Base-by-base conservation (phyloP, 23 tunicate species). In the Halocynthia aurantium region DNA sequence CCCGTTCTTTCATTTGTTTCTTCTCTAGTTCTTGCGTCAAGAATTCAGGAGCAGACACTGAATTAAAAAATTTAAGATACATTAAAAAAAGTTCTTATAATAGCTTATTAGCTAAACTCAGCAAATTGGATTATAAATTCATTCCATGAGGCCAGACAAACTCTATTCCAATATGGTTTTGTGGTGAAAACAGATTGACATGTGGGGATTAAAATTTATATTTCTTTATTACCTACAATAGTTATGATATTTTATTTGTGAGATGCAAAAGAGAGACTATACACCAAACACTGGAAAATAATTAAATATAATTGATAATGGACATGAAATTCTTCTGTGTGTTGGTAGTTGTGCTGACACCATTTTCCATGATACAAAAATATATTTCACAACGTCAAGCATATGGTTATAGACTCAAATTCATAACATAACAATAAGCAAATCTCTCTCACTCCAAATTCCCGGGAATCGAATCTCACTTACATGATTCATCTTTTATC, bases 1-100 rank as follows among this genome's bases (percentile, higher is more conserved):
- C 78, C 51, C 83, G 62, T 71, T 92, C 98, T 44, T 85, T 85
- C 15, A 22, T 10, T 8, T 92, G 98, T 56, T 92, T 92, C 87
- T 44, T 71, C 52, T 83, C 98, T 70, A 92, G 82, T 69, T 86
- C 85, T 22, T 53, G 68, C 17, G 86, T 62, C 31, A 92, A 76
- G 13, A 53, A 69, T 63, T 92, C 98, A n/a, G 84, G 62, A 40
- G 98, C 74, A 11, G 87, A 74, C 70, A 90, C 98, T 86, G 68
- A 44, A 75, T 8, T 10, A 52, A 64, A 5, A 76, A 52, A 1
- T 73, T 22, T 55, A 54, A 58, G 72, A 19, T 19, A n/a, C 21
- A 19, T 69, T 2, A 69, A 69, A 13, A 12, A 69, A 69, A 60
- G 64, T 60, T 60, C 64, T 60, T 15, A 60, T 4, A 60, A 60